phyloP scores from a whole-genome alignment of 2,113 vertebrate genomes.

The Anhinga rufa region DNA sequence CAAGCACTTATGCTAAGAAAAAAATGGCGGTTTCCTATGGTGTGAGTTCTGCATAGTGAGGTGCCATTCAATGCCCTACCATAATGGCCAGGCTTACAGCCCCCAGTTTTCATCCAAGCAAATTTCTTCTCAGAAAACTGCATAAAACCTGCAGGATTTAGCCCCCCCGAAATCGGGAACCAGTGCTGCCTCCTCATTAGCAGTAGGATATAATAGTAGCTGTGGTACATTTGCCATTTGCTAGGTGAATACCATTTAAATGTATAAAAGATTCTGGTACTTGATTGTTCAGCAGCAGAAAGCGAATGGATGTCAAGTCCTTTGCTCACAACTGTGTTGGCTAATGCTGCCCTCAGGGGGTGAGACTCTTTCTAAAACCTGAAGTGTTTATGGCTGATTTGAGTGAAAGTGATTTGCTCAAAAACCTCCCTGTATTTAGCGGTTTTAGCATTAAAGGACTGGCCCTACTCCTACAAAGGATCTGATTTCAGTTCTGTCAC shows the following conservation, averaged over 20 bases:
- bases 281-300: not conserved
- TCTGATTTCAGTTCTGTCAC: not conserved
- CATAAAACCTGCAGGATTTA: not conserved
- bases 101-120: not conserved
- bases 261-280: not conserved
- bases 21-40: not conserved
- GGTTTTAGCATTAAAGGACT: not conserved
- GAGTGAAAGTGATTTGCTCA: slow-evolving; percentile 28
- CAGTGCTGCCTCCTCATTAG: not conserved
- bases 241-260: not conserved
- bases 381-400: slow-evolving; percentile 18
- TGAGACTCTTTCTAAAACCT: slow-evolving; percentile 37
- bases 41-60: not conserved
- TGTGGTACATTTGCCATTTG: not conserved
- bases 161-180: not conserved
- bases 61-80: not conserved
- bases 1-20: not conserved
- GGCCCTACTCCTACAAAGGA: not conserved
- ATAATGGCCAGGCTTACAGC: not conserved
- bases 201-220: not conserved
- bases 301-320: not conserved
- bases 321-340: slow-evolving; percentile 41
- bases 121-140: not conserved
- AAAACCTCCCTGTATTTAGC: not conserved
- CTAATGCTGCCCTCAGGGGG: slow-evolving; percentile 64